Evolutionary conservation across 2,888 invertebrate species (phyloP), one percentile per base, ranked within the genome.

Genomic region (Drosophila anomelani): DNA sequence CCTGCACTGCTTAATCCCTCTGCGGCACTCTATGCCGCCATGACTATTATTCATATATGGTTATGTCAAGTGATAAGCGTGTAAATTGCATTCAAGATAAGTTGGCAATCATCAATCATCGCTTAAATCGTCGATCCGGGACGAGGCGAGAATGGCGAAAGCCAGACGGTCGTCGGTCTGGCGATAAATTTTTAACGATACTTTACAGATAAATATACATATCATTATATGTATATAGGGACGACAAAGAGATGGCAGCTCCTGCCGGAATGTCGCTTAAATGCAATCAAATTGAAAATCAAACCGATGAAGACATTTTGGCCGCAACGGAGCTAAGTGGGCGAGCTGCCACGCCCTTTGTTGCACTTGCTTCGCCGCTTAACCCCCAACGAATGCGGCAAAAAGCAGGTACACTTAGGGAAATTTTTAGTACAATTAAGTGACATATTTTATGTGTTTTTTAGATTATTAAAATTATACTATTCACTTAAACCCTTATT

Each of bases 211-310:
- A 17, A 2, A 44, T 29, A 38, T 63, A 62, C 46, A 63, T 47
- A 70, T 62, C 62, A 41, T 49, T 57, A 62, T 46, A 23, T 43
- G 12, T 43, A 70, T 36, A 29, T 0, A 12, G 39, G 17, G 17
- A 20, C 15, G 39, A 67, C 55, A 56, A 15, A 26, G 46, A 41
- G 49, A 55, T 47, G 34, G 41, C 32, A 61, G 69, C 75, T 69
- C 75, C 66, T 81, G 80, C 55, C 74, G 49, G 69, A 66, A 56
- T 70, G 61, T 56, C 62, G 68, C 72, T 78, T 87, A 78, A 87
- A 87, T 86, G 85, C 81, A 86, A 78, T 81, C 80, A 68, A 81
- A 85, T 84, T 87, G 84, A 83, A 86, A 77, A 86, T 81, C 81
- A 77, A 86, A 68, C 71, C 78, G 66, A 85, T 85, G 75, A 87